Percentiles rank a stretch among this genome's conserved stretches.
Evolutionary conservation across 2,888 invertebrate species (phyloP).

Genomic region (Leptinotarsa tumamoca): DNA sequence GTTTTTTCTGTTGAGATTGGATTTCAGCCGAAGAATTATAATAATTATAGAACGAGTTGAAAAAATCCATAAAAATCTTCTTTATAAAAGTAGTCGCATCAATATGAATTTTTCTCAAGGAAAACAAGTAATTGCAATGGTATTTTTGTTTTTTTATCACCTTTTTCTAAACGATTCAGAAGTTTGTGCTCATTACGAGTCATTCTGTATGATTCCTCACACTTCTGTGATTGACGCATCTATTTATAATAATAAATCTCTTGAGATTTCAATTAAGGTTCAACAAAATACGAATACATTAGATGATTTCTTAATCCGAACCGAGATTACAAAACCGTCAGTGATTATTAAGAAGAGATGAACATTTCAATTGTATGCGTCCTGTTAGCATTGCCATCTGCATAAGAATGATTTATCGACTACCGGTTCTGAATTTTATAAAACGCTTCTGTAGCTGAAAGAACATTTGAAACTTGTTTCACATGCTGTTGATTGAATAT

Average conservation of each 20-base stretch:
- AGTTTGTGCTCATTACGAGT: no score
- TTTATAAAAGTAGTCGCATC: no score
- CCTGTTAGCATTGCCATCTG: slow-evolving; percentile 3
- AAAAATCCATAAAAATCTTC: no score
- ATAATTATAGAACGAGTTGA: no score
- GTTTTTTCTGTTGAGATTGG: no score
- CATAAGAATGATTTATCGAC: slow-evolving; percentile 4
- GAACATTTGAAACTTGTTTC: slow-evolving; percentile 7
- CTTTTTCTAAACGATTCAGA: no score
- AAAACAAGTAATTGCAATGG: no score
- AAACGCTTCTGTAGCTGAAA: background rate
- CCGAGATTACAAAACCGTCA: background rate
- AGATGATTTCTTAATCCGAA: background rate
- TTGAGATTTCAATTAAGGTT: background rate
- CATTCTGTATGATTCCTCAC: no score
- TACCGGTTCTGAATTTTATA: slow-evolving; percentile 11
- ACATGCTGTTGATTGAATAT: background rate
- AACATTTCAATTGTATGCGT: slow-evolving; percentile 8
- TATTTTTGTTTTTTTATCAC: no score
- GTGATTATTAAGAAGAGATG: background rate
- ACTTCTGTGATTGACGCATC: no score
- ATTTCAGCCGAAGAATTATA: no score
- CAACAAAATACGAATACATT: background rate
- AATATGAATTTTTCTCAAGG: no score
- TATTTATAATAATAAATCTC: background rate